Evolutionary conservation across 2,888 invertebrate genomes (phyloP).

Genomic region (Nomada lathburiana): DNA sequence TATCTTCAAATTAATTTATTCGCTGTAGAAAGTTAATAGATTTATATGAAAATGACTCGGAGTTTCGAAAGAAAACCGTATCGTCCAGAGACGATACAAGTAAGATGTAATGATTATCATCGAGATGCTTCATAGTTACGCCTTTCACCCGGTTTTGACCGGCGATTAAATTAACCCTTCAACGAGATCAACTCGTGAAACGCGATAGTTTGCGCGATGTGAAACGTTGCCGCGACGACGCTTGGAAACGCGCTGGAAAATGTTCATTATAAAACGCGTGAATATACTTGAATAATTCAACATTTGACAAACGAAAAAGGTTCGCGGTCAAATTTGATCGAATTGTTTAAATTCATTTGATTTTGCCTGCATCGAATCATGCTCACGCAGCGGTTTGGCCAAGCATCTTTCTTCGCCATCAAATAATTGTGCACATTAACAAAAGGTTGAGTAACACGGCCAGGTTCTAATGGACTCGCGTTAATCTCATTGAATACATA

Average conservation of each 20-base stretch:
- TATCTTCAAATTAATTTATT: background rate
- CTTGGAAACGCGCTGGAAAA: background rate
- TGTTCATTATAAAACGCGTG: background rate
- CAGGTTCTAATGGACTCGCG: too few relatives aligned
- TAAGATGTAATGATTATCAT: conserved; percentile 37
- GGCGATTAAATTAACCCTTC: conserved; percentile 48
- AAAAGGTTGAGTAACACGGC: too few relatives aligned
- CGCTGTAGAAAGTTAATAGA: conserved; percentile 28
- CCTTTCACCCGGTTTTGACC: conserved; percentile 40
- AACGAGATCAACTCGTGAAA: conserved; percentile 24
- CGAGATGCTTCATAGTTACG: conserved; percentile 21
- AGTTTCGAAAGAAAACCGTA: background rate
- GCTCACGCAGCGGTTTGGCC: too few relatives aligned
- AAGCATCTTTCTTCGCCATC: too few relatives aligned
- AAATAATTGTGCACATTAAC: too few relatives aligned
- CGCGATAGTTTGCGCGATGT: conserved; percentile 4
- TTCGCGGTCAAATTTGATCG: background rate
- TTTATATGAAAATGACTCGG: conserved; percentile 18
- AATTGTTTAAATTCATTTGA: too few relatives aligned
- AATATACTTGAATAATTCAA: background rate
- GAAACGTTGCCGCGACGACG: background rate
- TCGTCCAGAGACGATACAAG: conserved; percentile 17
- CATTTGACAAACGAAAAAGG: background rate
- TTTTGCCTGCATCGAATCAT: too few relatives aligned
- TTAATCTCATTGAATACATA: background rate